Base-by-base conservation (phyloP, 2,797 vertebrate genomes). In the Argentina silus region DNA sequence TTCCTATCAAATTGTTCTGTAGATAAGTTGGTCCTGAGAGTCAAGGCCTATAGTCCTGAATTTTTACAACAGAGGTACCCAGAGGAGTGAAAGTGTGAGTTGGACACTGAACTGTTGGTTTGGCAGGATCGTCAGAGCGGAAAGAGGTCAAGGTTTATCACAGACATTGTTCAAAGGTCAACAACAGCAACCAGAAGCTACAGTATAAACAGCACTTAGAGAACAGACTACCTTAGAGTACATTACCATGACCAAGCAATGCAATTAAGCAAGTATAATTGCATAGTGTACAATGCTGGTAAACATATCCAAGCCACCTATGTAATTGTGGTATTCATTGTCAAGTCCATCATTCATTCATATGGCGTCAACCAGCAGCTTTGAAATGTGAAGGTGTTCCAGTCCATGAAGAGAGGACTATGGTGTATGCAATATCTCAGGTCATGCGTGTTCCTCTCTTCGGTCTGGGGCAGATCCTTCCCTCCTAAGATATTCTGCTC, bases 311-410 rank as follows among this genome's bases (percentile, higher is more conserved):
- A 72, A 19, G 68, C 23, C 9, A 21, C 42, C 56, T 61, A 71
- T 53, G 14, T 66, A 65, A 69, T 71, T 61, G 44, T 59, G 70
- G 67, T 62, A 56, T 27, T 75, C 62, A 43, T 75, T 76, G 69
- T 69, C 70, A 59, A 73, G 56, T 57, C 17, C 69, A 74, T 84
- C 60, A 67, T 65, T 77, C 76, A 80, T 82, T 85, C 67, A 80
- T 63, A 71, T 48, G 50, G 47, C 72, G 71, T 77, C 76, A 74
- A 70, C 61, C 45, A 48, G 42, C 48, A 36, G 14, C 23, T n/a
- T 51, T 8, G 36, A 48, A 27, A 75, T 71, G 59, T 66, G 71
- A 71, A 50, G 21, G 59, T 51, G 60, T 73, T 64, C n/a, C 42
- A n/a, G 42, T 63, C 42, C 61, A 44, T 17, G 14, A 14, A n/a